These are phyloP conservation scores for Aythya baeri DNA, from an alignment of 2,113 vertebrate genomes.

Conservation along the genomic window DNA sequence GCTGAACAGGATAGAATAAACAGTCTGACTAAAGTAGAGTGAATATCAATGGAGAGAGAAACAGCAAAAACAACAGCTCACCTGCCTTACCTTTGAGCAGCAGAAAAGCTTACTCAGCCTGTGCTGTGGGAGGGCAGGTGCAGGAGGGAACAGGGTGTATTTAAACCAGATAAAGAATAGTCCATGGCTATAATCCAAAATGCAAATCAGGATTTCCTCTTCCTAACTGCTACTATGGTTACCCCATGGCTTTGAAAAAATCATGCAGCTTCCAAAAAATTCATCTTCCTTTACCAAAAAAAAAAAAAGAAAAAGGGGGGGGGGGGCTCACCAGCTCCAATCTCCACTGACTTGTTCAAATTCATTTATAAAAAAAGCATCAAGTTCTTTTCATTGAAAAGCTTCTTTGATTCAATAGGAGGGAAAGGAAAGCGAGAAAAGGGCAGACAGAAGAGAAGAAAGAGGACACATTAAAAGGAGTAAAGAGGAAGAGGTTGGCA, in stretches of 20 bases:
- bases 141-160: background rate
- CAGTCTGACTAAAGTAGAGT: background rate
- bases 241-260: background rate
- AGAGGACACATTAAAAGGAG: background rate
- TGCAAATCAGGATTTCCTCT: background rate
- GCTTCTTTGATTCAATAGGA: background rate
- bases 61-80: background rate
- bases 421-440: background rate
- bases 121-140: background rate
- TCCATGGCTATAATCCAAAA: background rate
- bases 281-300: background rate
- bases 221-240: slow-evolving; percentile 32
- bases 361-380: background rate
- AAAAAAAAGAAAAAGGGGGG: background rate
- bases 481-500: background rate
- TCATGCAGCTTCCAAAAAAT: background rate
- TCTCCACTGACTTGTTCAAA: background rate
- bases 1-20: background rate
- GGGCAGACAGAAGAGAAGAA: background rate
- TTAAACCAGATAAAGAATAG: background rate
- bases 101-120: background rate
- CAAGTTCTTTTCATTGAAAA: background rate
- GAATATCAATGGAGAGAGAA: background rate
- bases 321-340: background rate
- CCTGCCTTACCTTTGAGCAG: background rate